Evolutionary conservation across 2,888 invertebrate species (phyloP), one percentile per base, ranked within the genome.

Genomic region (Tenthredo notha): DNA sequence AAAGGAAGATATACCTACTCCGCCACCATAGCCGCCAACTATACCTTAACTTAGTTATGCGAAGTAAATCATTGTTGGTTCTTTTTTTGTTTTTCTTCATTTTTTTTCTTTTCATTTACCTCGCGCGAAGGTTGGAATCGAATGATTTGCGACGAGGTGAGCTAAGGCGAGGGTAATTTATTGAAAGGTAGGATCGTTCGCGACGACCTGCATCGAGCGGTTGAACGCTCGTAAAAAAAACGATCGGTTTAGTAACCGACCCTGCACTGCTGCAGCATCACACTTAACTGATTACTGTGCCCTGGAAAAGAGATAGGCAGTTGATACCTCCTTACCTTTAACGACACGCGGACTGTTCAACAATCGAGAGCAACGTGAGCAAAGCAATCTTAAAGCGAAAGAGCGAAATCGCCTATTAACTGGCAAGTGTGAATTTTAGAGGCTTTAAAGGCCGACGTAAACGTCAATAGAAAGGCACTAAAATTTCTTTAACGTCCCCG

Each of bases 151-250:
- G 61, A 61, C 40, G 80, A 37, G 37, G 21, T 25, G 61, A 61
- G n/a, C 80, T 40, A 58, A 61, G n/a, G 80, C 61, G 80, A 80
- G 80, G 80, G 80, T 80, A 80, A 80, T 80, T 80, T 80, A 80
- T 80, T 80, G 80, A 80, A 40, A 80, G 50, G 80, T 40, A 40
- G n/a, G 58, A 80, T 80, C n/a, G 80, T 61, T 61, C 61, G 61
- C n/a, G 21, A 40, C 40, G 80, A 50, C n/a, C 40, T 58, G 61
- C 40, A 80, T n/a, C 21, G 58, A 61, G 80, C n/a, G 21, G 61
- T 61, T 80, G 80, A 58, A 80, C 15, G 80, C 58, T 80, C 80
- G 80, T 80, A 80, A 80, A 80, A 80, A 80, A 80, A 15, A 2
- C 80, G 80, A 80, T 80, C 80, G 80, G n/a, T 33, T 61, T 25